Evolutionary conservation across 2,888 invertebrate genomes (phyloP).

Genomic region (Junonia oenone): DNA sequence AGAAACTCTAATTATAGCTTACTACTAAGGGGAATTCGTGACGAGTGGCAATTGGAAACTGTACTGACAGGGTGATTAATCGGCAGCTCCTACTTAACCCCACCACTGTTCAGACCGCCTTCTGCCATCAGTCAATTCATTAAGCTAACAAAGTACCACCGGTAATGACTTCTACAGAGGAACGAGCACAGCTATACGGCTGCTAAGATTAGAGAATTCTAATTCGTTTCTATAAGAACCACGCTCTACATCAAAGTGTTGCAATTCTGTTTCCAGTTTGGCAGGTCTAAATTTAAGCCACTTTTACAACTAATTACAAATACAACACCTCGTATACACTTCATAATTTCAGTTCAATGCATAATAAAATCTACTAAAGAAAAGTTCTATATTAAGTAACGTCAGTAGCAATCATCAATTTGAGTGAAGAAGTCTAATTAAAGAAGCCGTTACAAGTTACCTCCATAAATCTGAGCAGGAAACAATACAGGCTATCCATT

Average conservation of each 20-base stretch:
- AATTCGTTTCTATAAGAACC: constrained; percentile 24
- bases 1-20: constrained; percentile 31
- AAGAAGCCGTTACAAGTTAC: constrained; percentile 79
- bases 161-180: constrained; percentile 72
- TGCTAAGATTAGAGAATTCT: constrained; percentile 30
- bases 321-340: constrained; percentile 12
- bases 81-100: constrained; percentile 75
- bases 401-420: constrained; percentile 76
- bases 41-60: constrained; percentile 72
- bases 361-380: too few relatives aligned
- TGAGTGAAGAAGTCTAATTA: constrained; percentile 76
- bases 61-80: constrained; percentile 76
- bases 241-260: constrained; percentile 21
- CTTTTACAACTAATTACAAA: constrained; percentile 10
- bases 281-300: neutral
- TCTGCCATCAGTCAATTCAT: constrained; percentile 78
- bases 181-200: constrained; percentile 50
- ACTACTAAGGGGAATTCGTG: constrained; percentile 56
- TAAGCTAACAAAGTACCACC: constrained; percentile 75
- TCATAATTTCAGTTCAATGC: constrained; percentile 19
- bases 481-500: constrained; percentile 76
- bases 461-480: constrained; percentile 74
- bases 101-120: constrained; percentile 70
- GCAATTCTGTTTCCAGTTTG: constrained; percentile 1
- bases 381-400: constrained; percentile 56